Percentiles rank a stretch among this genome's conserved stretches.
phyloP scores from a whole-genome alignment of 2,113 vertebrate species.

The Apaloderma vittatum region DNA sequence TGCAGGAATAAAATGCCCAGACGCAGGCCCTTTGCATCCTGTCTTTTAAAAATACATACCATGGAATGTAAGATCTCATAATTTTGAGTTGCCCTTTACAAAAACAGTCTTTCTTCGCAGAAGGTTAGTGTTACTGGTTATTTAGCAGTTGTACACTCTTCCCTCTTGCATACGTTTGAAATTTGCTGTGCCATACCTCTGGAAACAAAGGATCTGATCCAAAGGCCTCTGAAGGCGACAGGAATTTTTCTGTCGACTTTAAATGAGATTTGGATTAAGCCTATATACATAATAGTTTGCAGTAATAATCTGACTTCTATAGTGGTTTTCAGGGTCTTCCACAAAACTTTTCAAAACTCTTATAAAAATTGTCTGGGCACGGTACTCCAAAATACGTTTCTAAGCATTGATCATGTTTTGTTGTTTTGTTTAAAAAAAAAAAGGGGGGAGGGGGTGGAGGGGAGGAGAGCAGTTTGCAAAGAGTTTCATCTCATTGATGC shows the following conservation, averaged over 20 bases:
- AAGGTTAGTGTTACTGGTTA: neutral
- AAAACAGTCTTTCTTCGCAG: neutral
- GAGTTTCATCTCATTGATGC: neutral
- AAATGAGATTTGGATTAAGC: neutral
- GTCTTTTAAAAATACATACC: neutral
- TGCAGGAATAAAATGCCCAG: neutral
- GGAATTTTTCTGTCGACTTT: neutral
- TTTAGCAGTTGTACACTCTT: neutral
- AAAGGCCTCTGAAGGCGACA: neutral
- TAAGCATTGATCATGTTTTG: neutral
- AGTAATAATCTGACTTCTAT: neutral
- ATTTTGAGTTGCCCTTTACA: neutral
- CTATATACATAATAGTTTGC: neutral
- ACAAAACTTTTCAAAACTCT: constrained; percentile 6
- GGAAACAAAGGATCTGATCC: constrained; percentile 55
- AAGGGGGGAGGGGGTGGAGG: fast-evolving
- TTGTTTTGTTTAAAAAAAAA: neutral
- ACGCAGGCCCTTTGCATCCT: neutral
- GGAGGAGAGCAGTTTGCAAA: neutral
- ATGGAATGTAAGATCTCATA: neutral
- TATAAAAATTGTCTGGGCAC: neutral
- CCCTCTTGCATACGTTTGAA: neutral
- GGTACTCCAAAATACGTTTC: neutral
- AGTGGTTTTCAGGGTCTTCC: neutral
- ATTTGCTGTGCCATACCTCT: neutral